Conservation (phyloP, 2,888 invertebrate genomes). For the Falcaria lacertinaria region DNA sequence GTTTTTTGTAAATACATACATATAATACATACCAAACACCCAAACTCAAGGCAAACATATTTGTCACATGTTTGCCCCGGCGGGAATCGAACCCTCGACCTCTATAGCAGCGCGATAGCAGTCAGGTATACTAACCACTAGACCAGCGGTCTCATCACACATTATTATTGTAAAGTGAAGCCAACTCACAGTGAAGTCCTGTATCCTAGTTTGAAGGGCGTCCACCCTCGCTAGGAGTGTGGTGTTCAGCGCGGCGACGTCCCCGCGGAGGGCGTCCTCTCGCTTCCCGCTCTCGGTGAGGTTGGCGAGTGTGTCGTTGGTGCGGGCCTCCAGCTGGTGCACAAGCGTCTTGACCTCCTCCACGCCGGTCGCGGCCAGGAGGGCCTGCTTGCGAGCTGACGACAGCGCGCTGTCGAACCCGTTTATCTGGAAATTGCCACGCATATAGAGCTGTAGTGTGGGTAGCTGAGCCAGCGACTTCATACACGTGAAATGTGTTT, state of each 20-base stretch:
- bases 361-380: conserved; percentile 56
- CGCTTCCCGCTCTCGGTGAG: conserved; percentile 42
- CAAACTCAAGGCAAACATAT: too few species aligned
- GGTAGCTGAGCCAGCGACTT: too few species aligned
- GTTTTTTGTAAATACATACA: too few species aligned
- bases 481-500: too few species aligned
- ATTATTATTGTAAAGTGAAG: not conserved
- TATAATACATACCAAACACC: too few species aligned
- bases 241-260: conserved; percentile 44
- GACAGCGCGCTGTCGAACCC: conserved; percentile 63
- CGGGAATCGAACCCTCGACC: too few species aligned
- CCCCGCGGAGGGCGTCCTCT: conserved; percentile 46
- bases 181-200: conserved; percentile 52
- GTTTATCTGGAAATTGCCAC: conserved; percentile 60
- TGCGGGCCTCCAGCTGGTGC: conserved; percentile 50
- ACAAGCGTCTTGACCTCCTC: conserved; percentile 57
- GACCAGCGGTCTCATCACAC: too few species aligned
- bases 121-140: too few species aligned
- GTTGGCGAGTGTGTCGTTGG: conserved; percentile 64
- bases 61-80: too few species aligned
- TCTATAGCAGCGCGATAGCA: too few species aligned
- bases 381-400: conserved; percentile 62
- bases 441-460: too few species aligned
- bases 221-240: conserved; percentile 53
- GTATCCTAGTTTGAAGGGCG: conserved; percentile 50